phyloP scores from a whole-genome alignment of 2,113 vertebrate species.

The Cichladusa arquata region DNA sequence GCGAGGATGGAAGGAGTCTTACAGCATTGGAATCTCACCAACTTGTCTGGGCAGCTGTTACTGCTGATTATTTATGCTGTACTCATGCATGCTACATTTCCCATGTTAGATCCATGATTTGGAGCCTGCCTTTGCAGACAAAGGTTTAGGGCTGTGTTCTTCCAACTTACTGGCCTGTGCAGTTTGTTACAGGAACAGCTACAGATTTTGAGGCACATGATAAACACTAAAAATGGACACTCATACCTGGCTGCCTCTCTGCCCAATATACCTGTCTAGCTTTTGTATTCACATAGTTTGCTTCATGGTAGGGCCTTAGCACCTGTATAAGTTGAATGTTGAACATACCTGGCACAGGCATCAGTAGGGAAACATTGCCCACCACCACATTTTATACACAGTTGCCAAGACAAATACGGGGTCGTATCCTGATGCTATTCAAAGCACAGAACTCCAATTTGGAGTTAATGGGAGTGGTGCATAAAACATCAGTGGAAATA shows the following conservation, averaged over 20 bases:
- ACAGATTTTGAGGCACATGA: neutral
- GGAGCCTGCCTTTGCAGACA: constrained; percentile 11
- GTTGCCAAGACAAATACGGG: neutral
- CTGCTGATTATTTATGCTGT: constrained; percentile 42
- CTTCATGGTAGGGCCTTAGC: neutral
- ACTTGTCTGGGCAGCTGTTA: constrained; percentile 53
- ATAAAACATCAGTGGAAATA: neutral
- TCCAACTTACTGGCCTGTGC: neutral
- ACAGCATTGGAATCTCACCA: constrained; percentile 34
- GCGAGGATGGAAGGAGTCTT: constrained; percentile 11
- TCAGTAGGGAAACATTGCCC: neutral
- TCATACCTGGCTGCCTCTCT: neutral
- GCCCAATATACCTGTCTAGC: neutral
- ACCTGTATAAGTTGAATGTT: neutral
- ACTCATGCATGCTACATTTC: constrained; percentile 39
- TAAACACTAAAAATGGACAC: neutral
- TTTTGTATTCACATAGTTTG: neutral
- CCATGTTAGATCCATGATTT: constrained; percentile 34
- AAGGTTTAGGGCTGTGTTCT: constrained; percentile 4
- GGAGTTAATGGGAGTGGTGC: neutral
- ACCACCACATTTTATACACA: neutral
- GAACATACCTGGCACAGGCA: neutral
- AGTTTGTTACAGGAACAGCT: neutral
- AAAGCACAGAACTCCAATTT: neutral
- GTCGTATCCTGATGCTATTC: neutral